A percentile compares a stretch with the other conserved stretches of the same genome.
Conservation (phyloP, 2,888 invertebrate species). For the Furcula furcula region DNA sequence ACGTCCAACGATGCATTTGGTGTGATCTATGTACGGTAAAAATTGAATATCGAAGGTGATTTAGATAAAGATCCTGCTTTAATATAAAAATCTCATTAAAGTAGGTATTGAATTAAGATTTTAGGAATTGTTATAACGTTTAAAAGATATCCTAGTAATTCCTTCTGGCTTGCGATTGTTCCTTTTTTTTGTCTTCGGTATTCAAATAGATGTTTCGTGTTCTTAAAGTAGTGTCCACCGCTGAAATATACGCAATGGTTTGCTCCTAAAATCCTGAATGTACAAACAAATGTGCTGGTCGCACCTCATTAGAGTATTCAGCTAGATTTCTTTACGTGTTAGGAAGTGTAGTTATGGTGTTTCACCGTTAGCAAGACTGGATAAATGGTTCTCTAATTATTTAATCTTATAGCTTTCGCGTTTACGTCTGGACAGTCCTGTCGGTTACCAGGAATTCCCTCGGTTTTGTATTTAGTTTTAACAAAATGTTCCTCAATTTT, state of each 20-base stretch:
- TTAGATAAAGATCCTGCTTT: not conserved
- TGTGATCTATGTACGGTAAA: not conserved
- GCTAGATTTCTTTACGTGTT: conserved; percentile 53
- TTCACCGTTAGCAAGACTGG: conserved; percentile 47
- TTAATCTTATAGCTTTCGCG: conserved; percentile 32
- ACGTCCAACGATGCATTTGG: not conserved
- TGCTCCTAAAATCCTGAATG: conserved; percentile 74
- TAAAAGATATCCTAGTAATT: too few relatives aligned
- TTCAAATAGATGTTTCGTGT: conserved; percentile 1
- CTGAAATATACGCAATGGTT: conserved; percentile 25
- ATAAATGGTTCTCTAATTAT: conserved; percentile 36
- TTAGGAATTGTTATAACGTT: not conserved
- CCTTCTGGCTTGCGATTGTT: too few relatives aligned
- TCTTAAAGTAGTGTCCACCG: conserved; percentile 12
- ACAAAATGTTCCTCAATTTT: conserved; percentile 37
- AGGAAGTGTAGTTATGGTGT: conserved; percentile 43
- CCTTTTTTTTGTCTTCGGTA: not conserved
- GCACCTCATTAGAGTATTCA: conserved; percentile 52
- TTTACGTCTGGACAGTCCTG: conserved; percentile 20
- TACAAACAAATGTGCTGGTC: conserved; percentile 61
- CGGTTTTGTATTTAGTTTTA: conserved; percentile 26
- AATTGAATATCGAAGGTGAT: conserved; percentile 2
- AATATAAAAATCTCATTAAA: conserved; percentile 1
- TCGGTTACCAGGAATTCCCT: conserved; percentile 22
- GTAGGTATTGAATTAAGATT: not conserved